Base-by-base conservation (phyloP, 2,888 invertebrate species). In the Heliconius aoede region DNA sequence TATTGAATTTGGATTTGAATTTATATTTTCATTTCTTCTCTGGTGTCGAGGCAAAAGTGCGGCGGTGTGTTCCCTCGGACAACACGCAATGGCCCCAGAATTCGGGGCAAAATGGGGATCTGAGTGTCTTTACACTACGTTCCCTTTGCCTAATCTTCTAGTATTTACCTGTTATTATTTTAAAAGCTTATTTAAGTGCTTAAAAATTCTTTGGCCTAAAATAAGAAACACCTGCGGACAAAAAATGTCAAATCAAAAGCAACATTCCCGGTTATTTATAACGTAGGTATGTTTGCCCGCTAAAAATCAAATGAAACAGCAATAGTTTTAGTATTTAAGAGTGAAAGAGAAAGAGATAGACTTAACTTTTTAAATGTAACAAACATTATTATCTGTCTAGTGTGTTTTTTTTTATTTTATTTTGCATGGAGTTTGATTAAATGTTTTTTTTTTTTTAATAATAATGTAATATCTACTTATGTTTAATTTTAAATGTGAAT, bases 171-270 rank as follows among this genome's bases (percentile, higher is more conserved):
- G 8, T 51, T 51, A 51, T 21, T 51, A n/a, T 8, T 51, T 51
- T 51, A 2, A 26, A 60, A 60, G 24, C 3, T 26, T 60, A 60
- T 15, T 60, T 1, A n/a, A n/a, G n/a, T n/a, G n/a, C n/a, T n/a
- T n/a, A 60, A 60, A 60, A 1, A 60, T 5, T 36, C 13, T 36
- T 18, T 46, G 46, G 21, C 18, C 46, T 5, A 51, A 68, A 68
- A 68, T 46, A 68, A 51, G 21, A 51, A 40, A 68, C 68, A 46
- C 68, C 40, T 46, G 68, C 64, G 32, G 1, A 32, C 32, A 36
- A 68, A 40, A 21, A 68, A 9, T 36, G 46, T 40, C 68, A 51
- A 68, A 68, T 68, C 68, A 46, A 28, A 68, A 68, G 46, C 46
- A 68, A 21, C 68, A 5, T 24, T 24, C 26, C 24, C 15, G 13